These are phyloP conservation scores for Callimorpha dominula DNA, from an alignment of 2,888 invertebrate genomes.

Conservation along the genomic window DNA sequence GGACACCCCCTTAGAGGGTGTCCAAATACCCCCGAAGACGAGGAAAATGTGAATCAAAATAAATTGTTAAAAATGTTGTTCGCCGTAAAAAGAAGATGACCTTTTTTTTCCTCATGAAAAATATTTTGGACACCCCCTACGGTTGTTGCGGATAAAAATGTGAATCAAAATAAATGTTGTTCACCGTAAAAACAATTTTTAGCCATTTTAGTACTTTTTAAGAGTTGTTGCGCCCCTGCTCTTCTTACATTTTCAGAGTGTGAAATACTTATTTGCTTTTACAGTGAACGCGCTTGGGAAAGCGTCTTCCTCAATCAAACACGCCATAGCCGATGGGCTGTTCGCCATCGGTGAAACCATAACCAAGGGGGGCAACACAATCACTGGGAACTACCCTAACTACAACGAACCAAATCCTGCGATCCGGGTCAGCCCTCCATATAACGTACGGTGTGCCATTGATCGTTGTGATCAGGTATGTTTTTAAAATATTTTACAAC, in stretches of 20 bases:
- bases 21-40: too few relatives aligned
- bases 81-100: too few relatives aligned
- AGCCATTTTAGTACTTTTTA: too few relatives aligned
- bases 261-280: not conserved
- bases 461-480: slow-evolving; percentile 13
- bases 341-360: slow-evolving; percentile 1
- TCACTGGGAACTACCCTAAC: not conserved
- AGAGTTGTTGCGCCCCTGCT: too few relatives aligned
- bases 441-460: not conserved
- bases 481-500: not conserved
- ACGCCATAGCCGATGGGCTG: slow-evolving; percentile 1
- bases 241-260: not conserved
- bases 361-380: not conserved
- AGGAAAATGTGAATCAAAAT: too few relatives aligned
- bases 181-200: too few relatives aligned
- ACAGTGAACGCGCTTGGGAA: slow-evolving; percentile 12
- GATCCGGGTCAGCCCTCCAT: not conserved
- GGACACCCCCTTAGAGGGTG: too few relatives aligned
- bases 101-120: too few relatives aligned
- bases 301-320: slow-evolving; percentile 7
- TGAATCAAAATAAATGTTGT: too few relatives aligned
- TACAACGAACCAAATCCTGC: not conserved
- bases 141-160: too few relatives aligned
- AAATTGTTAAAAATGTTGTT: too few relatives aligned
- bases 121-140: too few relatives aligned